Conservation (phyloP, 2,797 vertebrate species). For the Centroberyx gerrardi region DNA sequence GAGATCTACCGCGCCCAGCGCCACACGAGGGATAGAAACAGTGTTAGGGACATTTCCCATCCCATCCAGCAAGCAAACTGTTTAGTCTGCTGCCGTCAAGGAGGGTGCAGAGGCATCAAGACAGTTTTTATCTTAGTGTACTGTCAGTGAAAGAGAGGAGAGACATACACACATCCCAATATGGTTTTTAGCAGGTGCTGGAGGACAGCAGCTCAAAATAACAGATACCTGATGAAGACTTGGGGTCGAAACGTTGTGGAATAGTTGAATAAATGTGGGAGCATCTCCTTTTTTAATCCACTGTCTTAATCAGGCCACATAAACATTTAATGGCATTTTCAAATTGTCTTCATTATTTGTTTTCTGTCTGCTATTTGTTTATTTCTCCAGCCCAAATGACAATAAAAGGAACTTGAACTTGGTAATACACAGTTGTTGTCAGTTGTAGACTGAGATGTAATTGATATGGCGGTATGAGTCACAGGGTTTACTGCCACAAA, state of each 20-base stretch:
- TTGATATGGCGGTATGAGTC: background rate
- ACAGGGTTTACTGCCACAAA: background rate
- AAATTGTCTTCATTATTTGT: background rate
- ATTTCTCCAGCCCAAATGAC: slow-evolving; percentile 2
- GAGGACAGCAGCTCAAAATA: too few relatives aligned
- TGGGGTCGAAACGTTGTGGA: too few relatives aligned
- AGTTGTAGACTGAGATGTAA: background rate
- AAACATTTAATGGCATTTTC: background rate
- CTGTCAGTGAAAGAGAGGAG: background rate
- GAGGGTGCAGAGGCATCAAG: background rate
- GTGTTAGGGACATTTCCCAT: background rate
- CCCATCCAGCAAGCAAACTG: background rate
- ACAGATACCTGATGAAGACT: too few relatives aligned
- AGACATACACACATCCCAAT: too few relatives aligned
- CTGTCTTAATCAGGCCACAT: background rate
- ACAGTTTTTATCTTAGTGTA: slow-evolving; percentile 15
- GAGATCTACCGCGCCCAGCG: too few relatives aligned
- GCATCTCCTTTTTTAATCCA: too few relatives aligned
- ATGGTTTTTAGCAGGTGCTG: too few relatives aligned
- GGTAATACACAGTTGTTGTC: background rate
- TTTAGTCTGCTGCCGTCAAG: slow-evolving; percentile 14
- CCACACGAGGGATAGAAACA: slow-evolving; percentile 13
- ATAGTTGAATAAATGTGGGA: too few relatives aligned
- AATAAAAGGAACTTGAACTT: background rate
- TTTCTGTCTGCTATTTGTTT: background rate